Conservation (phyloP, 1,140 invertebrate species). For the Scaptodrosophila lebanonensis region DNA sequence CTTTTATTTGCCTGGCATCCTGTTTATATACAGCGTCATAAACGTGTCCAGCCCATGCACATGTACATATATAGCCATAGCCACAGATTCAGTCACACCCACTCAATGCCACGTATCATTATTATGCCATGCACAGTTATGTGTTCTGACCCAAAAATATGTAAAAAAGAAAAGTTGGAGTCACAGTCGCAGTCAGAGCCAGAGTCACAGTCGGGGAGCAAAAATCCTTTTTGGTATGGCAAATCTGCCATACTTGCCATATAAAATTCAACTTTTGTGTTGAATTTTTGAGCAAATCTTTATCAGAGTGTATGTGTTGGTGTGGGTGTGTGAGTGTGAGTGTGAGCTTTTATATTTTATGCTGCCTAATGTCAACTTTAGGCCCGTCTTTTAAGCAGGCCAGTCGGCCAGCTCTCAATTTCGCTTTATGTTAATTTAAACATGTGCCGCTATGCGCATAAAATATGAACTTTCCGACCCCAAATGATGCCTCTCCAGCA, state of each 20-base stretch:
- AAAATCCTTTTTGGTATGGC: not conserved
- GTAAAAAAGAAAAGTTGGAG: no score
- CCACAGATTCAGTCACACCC: conserved; percentile 28
- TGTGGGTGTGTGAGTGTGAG: conserved; percentile 11
- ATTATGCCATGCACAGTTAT: conserved; percentile 75
- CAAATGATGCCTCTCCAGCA: conserved; percentile 1
- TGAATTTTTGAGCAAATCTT: conserved; percentile 63
- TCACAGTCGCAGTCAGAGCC: no score
- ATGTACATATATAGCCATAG: not conserved
- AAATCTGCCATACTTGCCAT: conserved; percentile 27
- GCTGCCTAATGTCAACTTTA: conserved; percentile 64
- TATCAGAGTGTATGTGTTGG: not conserved
- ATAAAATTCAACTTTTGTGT: conserved; percentile 68
- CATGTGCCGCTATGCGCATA: conserved; percentile 74
- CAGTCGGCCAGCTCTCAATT: no score
- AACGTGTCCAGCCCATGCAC: conserved; percentile 23
- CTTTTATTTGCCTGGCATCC: not conserved
- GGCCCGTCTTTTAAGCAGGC: conserved; percentile 51
- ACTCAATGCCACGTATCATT: conserved; percentile 47
- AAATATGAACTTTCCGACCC: conserved; percentile 58
- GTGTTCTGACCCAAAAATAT: conserved; percentile 66
- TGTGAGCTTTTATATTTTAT: conserved; percentile 22
- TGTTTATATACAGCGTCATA: conserved; percentile 4
- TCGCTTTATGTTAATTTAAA: conserved; percentile 75
- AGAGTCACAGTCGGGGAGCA: no score